Percentiles rank a stretch among this genome's conserved stretches.
Evolutionary conservation across 2,888 invertebrate genomes (phyloP).

Genomic region (Himalopsyche japonica): DNA sequence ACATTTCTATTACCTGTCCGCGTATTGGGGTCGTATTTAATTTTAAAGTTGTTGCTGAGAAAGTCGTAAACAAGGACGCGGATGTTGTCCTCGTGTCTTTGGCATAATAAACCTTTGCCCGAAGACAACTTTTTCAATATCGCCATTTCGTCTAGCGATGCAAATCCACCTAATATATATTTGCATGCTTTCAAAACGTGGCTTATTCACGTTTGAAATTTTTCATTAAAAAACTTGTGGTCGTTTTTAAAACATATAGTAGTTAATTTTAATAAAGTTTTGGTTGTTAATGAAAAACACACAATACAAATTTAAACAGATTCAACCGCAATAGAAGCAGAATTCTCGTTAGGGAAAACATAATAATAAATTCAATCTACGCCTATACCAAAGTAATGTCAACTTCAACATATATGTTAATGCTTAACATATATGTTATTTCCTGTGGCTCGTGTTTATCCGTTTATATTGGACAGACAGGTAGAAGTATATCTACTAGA

Average conservation of each 20-base stretch:
- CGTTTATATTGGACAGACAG: too few species aligned
- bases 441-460: too few species aligned
- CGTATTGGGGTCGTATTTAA: slow-evolving; percentile 37
- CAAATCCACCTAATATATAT: background rate
- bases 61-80: slow-evolving; percentile 34
- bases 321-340: too few species aligned
- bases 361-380: too few species aligned
- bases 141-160: slow-evolving; percentile 7
- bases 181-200: background rate
- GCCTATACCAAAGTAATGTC: too few species aligned
- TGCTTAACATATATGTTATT: too few species aligned
- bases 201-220: background rate
- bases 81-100: slow-evolving; percentile 7
- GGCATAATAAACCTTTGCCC: slow-evolving; percentile 20
- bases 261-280: too few species aligned
- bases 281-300: too few species aligned
- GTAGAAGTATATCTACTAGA: too few species aligned
- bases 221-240: background rate
- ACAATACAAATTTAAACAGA: too few species aligned
- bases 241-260: background rate
- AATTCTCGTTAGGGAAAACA: too few species aligned
- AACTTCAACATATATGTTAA: too few species aligned
- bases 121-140: slow-evolving; percentile 37
- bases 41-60: slow-evolving; percentile 35
- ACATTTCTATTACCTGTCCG: slow-evolving; percentile 39